Base-by-base conservation (phyloP, 2,888 invertebrate genomes). In the Sceliomorpha sp. region DNA sequence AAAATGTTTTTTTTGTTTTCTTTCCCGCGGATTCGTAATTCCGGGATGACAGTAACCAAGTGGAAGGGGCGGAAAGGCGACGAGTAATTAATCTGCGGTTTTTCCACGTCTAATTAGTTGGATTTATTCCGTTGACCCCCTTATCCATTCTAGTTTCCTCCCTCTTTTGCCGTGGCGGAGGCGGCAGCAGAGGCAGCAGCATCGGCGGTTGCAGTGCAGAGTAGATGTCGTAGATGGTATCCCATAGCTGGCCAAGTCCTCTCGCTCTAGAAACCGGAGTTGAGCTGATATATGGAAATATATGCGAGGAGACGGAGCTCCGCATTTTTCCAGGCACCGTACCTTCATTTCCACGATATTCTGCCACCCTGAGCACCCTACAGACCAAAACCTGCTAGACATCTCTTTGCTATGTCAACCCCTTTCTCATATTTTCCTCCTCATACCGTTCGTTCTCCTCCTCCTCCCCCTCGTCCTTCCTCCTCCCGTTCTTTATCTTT, bases 201-300 rank as follows among this genome's bases (percentile, higher is more conserved):
- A 9, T 2, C 29, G 37, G 53, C 51, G 56, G 53, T 40, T 32
- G 39, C 56, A 44, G 47, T 39, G 44, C 55, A 44, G 27, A 13
- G 34, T 48, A 48, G 42, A 47, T 37, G 60, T 70, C 70, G 44
- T 72, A 69, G 36, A 56, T 55, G 45, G 36, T 64, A 58, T 60
- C 72, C 60, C 72, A 66, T 64, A 70, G 71, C 73, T 69, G 51
- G 60, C 39, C 73, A 47, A 58, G 69, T 73, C 62, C 70, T 77
- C 77, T 72, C 71, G 70, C 73, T 74, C 72, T 64, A 76, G 75
- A 79, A 76, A 74, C 79, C 60, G 71, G 75, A 81, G 77, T 78
- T 77, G 71, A 64, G 77, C 82, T 88, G 87, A 89, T 89, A 81
- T 89, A 89, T 89, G 87, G 87, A 89, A 89, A 89, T 89, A 78